Percentiles rank a stretch among this genome's conserved stretches.
Evolutionary conservation across 1,140 invertebrate species (phyloP).

Genomic region (Metopolophium dirhodum): DNA sequence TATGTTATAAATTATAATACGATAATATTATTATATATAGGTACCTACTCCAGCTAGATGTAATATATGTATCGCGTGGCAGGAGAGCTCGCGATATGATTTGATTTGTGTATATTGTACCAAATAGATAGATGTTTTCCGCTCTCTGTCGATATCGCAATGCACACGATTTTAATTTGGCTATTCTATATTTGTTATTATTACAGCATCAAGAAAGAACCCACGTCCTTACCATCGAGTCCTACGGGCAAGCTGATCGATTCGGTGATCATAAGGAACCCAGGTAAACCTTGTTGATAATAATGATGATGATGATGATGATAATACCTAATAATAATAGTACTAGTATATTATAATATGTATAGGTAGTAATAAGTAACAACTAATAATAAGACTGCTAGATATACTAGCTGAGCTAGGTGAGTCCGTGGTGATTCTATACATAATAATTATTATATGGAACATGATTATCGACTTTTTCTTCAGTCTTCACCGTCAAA

Average conservation of each 20-base stretch:
- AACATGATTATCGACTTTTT: background rate
- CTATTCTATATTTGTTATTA: constrained; percentile 59
- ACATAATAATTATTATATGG: background rate
- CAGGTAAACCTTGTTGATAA: constrained; percentile 62
- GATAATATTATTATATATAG: background rate
- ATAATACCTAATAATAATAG: background rate
- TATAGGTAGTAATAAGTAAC: too few relatives aligned
- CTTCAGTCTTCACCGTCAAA: background rate
- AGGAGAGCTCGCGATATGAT: background rate
- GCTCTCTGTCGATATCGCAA: too few relatives aligned
- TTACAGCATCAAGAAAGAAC: constrained; percentile 67
- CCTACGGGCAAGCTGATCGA: constrained; percentile 68
- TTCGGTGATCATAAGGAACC: constrained; percentile 65
- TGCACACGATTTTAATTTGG: background rate
- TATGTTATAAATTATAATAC: background rate
- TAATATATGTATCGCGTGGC: too few relatives aligned
- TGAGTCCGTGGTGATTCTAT: background rate
- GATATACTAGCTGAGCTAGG: background rate
- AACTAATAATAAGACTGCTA: background rate
- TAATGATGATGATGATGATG: background rate
- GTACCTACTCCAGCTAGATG: too few relatives aligned
- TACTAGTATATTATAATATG: background rate
- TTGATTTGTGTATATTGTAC: background rate
- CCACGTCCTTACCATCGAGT: constrained; percentile 66
- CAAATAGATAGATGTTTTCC: background rate